Evolutionary conservation across 2,888 invertebrate genomes (phyloP).

Genomic region (Elysia crispata): DNA sequence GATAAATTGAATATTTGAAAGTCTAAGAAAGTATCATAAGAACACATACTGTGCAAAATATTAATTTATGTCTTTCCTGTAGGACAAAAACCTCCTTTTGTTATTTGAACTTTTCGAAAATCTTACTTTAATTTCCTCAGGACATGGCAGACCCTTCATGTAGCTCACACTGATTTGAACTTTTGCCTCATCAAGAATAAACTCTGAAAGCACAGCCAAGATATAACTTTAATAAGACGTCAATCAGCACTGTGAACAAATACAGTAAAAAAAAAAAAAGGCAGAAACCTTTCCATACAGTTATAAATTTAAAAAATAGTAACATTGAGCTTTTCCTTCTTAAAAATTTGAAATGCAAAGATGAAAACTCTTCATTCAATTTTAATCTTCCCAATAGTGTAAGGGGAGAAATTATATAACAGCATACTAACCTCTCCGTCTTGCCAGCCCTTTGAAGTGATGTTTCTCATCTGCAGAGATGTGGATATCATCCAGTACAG

Average conservation of each 20-base stretch:
- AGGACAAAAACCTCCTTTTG: too few relatives aligned
- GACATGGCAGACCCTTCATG: slow-evolving; percentile 73
- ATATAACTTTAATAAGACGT: background rate
- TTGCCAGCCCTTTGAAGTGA: slow-evolving; percentile 73
- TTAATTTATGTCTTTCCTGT: too few relatives aligned
- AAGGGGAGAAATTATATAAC: too few relatives aligned
- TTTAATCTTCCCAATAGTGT: too few relatives aligned
- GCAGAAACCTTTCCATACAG: background rate
- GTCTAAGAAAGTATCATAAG: too few relatives aligned
- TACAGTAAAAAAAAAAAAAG: background rate
- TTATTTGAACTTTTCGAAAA: too few relatives aligned
- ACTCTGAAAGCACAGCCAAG: slow-evolving; percentile 62
- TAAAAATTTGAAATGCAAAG: too few relatives aligned
- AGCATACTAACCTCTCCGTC: slow-evolving; percentile 65
- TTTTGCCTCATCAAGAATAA: slow-evolving; percentile 73
- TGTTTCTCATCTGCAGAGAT: slow-evolving; percentile 76
- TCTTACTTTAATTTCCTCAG: slow-evolving; percentile 74
- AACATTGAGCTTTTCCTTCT: too few relatives aligned
- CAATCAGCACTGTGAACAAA: background rate
- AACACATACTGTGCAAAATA: too few relatives aligned
- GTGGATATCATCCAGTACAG: slow-evolving; percentile 73
- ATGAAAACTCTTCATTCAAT: too few relatives aligned
- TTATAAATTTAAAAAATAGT: background rate
- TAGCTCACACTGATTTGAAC: slow-evolving; percentile 66
- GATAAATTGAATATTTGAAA: too few relatives aligned